Conservation (phyloP, 2,113 vertebrate species). For the Myotis davidii region DNA sequence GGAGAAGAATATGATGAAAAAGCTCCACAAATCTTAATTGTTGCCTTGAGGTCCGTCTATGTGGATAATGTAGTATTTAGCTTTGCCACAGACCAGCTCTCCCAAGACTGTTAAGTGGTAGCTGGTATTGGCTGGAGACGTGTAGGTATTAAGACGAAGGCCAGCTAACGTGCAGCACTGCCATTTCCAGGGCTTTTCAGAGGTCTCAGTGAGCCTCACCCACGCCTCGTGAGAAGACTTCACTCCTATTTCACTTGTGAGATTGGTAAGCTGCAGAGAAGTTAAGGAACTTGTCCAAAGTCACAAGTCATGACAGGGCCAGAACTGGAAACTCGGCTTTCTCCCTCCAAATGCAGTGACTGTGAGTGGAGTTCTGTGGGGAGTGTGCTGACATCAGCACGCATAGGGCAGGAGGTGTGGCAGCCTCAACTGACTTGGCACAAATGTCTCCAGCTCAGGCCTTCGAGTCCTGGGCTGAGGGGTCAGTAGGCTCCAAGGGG, state of each 20-base stretch:
- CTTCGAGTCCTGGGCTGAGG: background rate
- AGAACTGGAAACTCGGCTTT: background rate
- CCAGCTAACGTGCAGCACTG: background rate
- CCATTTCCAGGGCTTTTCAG: background rate
- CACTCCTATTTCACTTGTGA: background rate
- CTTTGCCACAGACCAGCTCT: background rate
- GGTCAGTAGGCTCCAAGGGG: background rate
- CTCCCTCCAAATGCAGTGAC: background rate
- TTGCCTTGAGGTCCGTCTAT: background rate
- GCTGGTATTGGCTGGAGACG: background rate
- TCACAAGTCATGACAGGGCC: background rate
- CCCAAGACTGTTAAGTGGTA: background rate
- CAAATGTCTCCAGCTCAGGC: background rate
- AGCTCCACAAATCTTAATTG: background rate
- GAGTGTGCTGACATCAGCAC: background rate
- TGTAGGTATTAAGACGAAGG: background rate
- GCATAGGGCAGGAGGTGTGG: background rate
- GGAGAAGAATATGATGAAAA: background rate
- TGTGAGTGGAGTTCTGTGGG: background rate
- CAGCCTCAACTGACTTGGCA: background rate
- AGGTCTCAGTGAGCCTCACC: background rate
- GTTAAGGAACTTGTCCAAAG: background rate
- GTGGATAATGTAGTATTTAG: background rate
- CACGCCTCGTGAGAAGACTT: background rate
- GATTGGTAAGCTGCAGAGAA: background rate